A percentile compares a stretch with the other conserved stretches of the same genome.
Conservation (phyloP, 2,888 invertebrate genomes). For the Iselma pallidipennis region DNA sequence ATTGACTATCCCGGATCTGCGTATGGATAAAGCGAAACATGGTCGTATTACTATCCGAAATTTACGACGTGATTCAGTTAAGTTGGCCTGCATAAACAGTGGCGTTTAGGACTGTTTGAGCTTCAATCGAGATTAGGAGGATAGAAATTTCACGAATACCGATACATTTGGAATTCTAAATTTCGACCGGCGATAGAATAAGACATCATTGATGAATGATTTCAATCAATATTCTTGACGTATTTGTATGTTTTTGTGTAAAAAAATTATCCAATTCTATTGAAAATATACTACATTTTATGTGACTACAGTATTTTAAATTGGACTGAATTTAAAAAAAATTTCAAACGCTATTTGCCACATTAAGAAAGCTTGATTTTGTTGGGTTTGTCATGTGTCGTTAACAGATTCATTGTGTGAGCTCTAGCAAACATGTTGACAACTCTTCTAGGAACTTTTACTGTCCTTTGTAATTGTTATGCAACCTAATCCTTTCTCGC, state of each 20-base stretch:
- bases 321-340: no score
- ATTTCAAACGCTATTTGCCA: no score
- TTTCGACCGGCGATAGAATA: neutral
- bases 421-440: neutral
- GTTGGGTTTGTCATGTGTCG: neutral
- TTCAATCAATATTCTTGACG: no score
- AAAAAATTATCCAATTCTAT: no score
- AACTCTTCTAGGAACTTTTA: neutral
- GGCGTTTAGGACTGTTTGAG: neutral
- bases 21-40: slow-evolving; percentile 8
- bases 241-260: no score
- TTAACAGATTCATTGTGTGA: neutral
- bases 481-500: neutral
- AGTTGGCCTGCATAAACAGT: slow-evolving; percentile 7
- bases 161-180: neutral
- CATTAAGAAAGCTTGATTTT: no score
- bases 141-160: neutral
- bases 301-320: no score
- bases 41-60: neutral
- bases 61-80: slow-evolving; percentile 9
- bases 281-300: no score
- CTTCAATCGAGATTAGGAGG: neutral
- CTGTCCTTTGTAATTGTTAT: neutral
- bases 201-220: no score
- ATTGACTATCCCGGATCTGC: neutral